Conservation (phyloP, 2,113 vertebrate genomes). For the Mobula hypostoma region DNA sequence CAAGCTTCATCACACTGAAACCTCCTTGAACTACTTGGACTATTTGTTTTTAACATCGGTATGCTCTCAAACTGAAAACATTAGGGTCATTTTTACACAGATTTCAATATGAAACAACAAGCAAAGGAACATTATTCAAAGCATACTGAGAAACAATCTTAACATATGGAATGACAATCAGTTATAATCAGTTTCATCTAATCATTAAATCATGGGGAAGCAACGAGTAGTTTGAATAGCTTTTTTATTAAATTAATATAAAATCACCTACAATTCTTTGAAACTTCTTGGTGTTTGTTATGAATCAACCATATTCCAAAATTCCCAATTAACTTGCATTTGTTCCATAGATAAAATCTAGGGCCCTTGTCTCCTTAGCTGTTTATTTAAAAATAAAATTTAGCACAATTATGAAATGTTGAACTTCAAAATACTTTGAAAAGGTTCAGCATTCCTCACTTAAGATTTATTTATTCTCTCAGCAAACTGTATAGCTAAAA, state of each 20-base stretch:
- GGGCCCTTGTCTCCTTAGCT: not conserved
- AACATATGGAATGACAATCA: not conserved
- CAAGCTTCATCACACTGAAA: not conserved
- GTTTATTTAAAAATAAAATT: not conserved
- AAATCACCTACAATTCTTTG: not conserved
- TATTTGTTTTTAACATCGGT: not conserved
- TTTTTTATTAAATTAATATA: too few species aligned
- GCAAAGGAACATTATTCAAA: not conserved
- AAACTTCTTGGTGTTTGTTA: too few species aligned
- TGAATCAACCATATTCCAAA: not conserved
- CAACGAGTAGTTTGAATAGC: not conserved
- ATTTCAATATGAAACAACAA: not conserved
- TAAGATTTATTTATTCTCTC: not conserved
- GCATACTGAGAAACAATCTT: not conserved
- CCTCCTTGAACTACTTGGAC: not conserved
- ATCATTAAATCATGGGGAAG: not conserved
- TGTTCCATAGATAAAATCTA: not conserved
- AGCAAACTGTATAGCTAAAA: not conserved
- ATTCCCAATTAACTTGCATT: not conserved
- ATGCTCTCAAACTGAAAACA: not conserved
- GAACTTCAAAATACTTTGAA: not conserved
- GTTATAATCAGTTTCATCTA: not conserved
- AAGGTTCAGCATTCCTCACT: not conserved
- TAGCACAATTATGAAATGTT: not conserved
- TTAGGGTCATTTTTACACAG: not conserved